Base-by-base conservation (phyloP, 2,113 vertebrate species). In the Brevimyrus niger region DNA sequence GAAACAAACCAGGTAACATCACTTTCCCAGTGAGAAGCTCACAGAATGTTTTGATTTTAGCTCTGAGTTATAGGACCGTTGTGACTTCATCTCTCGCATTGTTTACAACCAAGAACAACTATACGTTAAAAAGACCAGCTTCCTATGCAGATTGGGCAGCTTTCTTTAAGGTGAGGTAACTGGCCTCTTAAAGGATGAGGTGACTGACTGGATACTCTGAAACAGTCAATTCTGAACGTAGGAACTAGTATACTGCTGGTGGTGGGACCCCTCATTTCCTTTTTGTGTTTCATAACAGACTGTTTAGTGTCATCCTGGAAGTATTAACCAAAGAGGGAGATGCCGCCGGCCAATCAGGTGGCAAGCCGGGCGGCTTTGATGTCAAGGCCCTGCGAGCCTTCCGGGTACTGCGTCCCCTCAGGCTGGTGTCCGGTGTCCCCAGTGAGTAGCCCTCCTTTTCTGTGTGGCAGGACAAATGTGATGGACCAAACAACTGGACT, bases 281-380 rank as follows among this genome's bases (percentile, higher is more conserved):
- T 44, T 84, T 50, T 89, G 21, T 91, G 73, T 69, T 90, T 89
- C 47, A 2, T 9, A 21, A 90, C 94, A 99, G 98, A 93, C 97
- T 99, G 96, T 99, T 99, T 96, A 99, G 98, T 96, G 98, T 99
- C 95, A 97, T 97, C 94, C 96, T 99, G 97, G 98, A 99, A 97
- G 94, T 99, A 96, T 95, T 99, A 97, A 98, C 98, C 95, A 96
- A 96, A 98, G 98, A 98, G 96, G 96, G 96, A 96, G 92, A 95
- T 92, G 96, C 94, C 55, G 92, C 90, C 89, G 92, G 55, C 90
- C 96, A 97, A 89, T 95, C 98, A 0, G 96, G 96, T 88, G 98
- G 98, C 84, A 99, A 99, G 94, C 94, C 97, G 83, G 98, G 98
- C 92, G 98, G 98, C 94, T 99, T 99, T 93, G 98, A 99, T 92